These are phyloP conservation scores for Tyria jacobaeae DNA, from an alignment of 2,888 invertebrate species.

Conservation along the genomic window DNA sequence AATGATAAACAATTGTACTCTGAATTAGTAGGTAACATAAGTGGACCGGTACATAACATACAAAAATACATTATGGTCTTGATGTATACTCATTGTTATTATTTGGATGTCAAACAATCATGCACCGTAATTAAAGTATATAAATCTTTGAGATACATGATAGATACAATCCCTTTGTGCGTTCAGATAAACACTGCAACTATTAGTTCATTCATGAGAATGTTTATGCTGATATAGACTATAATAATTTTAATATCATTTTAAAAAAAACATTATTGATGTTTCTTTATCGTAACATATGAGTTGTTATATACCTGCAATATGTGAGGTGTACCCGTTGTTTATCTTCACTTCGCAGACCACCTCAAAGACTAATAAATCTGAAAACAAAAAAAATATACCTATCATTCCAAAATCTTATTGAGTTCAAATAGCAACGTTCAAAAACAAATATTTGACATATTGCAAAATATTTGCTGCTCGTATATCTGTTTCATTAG, in stretches of 20 bases:
- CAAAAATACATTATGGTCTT: constrained; percentile 6
- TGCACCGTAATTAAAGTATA: constrained; percentile 28
- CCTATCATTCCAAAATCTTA: neutral
- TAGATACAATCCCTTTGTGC: constrained; percentile 28
- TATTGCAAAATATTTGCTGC: neutral
- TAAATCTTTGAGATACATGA: constrained; percentile 32
- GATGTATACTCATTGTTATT: constrained; percentile 29
- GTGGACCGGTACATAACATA: neutral
- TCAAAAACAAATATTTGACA: neutral
- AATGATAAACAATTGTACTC: no score
- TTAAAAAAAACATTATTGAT: neutral
- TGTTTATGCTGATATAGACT: constrained; percentile 27
- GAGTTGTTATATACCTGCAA: neutral
- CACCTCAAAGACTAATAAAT: no score
- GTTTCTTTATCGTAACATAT: neutral
- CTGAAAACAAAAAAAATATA: neutral
- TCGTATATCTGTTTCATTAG: constrained; percentile 2
- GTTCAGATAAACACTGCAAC: constrained; percentile 32
- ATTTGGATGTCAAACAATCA: constrained; percentile 40
- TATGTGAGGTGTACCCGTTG: neutral
- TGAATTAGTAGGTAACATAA: neutral
- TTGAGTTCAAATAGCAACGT: neutral
- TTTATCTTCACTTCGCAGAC: neutral
- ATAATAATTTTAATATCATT: constrained; percentile 19
- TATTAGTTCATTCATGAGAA: constrained; percentile 32